Base-by-base conservation (phyloP, 2,113 vertebrate genomes). In the Engraulis encrasicolus region DNA sequence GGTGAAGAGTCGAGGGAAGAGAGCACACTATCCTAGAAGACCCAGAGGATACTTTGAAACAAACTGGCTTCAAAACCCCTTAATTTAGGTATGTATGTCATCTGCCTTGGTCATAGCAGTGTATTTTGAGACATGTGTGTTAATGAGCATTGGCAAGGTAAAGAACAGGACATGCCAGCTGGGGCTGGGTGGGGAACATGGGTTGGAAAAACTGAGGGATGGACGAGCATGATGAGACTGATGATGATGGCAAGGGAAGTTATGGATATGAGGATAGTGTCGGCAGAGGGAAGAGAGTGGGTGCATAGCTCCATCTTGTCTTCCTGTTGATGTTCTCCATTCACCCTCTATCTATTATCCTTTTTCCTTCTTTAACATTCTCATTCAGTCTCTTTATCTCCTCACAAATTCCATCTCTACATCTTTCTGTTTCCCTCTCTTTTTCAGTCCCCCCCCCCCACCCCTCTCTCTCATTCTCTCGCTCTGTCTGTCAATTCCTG, bases 91-190 rank as follows among this genome's bases (percentile, higher is more conserved):
- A 74, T 74, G 66, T 74, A 74, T 36, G 66, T 36, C 66, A 74
- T 74, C 27, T 31, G 6, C 66, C 31, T 36, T 12, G 31, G 6
- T 71, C 61, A 71, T 71, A 71, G 61, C 12, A 15, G 61, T 31
- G 66, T 74, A 74, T 74, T 74, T 74, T 74, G 66, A 74, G 66
- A 34, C 23, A 66, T 66, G 58, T 66, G 66, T 74, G 66, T 74
- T 27, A 34, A 74, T 74, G 31, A 14, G 66, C 31, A 74, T 34
- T 23, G 31, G 66, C 31, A 74, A 74, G 66, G 31, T 23, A 66
- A 15, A 23, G 27, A n/a, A 31, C 27, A 34, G 66, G 66, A 74
- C 27, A 34, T 34, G 34, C 27, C 66, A 74, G 66, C 9, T 6
- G 27, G 12, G 34, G 27, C 66, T 34, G 66, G 20, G 36, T 27